A percentile compares a stretch with the other conserved stretches of the same genome.
Conservation (phyloP, 2,888 invertebrate genomes). For the Drosophila parthenogenetica region DNA sequence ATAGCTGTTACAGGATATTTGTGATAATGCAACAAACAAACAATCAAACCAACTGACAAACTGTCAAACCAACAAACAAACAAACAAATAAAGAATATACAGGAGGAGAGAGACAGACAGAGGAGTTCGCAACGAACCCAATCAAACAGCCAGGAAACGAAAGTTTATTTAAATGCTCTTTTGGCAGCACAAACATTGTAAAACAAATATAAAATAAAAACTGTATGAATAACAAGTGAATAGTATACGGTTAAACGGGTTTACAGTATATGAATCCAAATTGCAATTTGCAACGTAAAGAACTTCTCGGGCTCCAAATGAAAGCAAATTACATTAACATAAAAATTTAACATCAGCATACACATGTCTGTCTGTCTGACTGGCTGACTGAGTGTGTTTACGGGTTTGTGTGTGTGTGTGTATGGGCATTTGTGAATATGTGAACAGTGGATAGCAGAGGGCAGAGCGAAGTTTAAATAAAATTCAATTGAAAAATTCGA, state of each 20-base stretch:
- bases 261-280: constrained; percentile 40
- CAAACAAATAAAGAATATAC: constrained; percentile 41
- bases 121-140: constrained; percentile 32
- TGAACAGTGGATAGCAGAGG: constrained; percentile 53
- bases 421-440: constrained; percentile 6
- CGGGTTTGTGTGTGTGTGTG: constrained; percentile 1
- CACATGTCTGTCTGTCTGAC: constrained; percentile 26
- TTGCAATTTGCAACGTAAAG: constrained; percentile 37
- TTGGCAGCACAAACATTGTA: constrained; percentile 38
- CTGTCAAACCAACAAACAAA: constrained; percentile 44
- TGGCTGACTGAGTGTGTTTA: constrained; percentile 12
- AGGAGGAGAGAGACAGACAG: constrained; percentile 40
- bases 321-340: constrained; percentile 74
- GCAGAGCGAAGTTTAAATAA: constrained; percentile 58
- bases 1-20: constrained; percentile 41
- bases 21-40: constrained; percentile 54
- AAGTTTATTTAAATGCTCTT: constrained; percentile 18
- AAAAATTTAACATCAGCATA: constrained; percentile 67
- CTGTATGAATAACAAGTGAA: constrained; percentile 37
- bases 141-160: constrained; percentile 26
- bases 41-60: constrained; percentile 45
- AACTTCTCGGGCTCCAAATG: constrained; percentile 29
- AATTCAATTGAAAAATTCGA: constrained; percentile 58
- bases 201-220: constrained; percentile 29
- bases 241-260: constrained; percentile 31